These are phyloP conservation scores for Patella ulyssiponensis DNA, from an alignment of 2,888 invertebrate species.

Conservation along the genomic window DNA sequence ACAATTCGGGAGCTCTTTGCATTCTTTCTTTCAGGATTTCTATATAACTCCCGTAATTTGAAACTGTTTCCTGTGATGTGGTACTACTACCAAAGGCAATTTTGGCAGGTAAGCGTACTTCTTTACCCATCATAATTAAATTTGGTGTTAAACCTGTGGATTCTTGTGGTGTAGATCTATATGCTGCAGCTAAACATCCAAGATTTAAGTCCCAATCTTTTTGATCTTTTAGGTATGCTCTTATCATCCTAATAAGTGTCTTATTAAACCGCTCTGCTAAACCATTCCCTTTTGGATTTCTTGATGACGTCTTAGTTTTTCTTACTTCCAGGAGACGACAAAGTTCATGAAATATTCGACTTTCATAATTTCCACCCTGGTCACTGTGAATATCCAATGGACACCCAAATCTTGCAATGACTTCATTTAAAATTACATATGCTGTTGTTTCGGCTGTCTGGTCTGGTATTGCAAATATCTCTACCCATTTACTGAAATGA, in stretches of 20 bases:
- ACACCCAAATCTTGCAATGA: constrained; percentile 34
- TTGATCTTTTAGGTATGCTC: constrained; percentile 36
- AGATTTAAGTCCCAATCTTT: constrained; percentile 40
- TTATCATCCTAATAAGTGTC: constrained; percentile 32
- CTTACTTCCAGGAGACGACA: constrained; percentile 37
- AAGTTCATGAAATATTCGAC: constrained; percentile 34
- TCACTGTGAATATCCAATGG: constrained; percentile 35
- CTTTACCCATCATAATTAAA: constrained; percentile 37
- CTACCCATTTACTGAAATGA: constrained; percentile 40
- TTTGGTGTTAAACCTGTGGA: constrained; percentile 38
- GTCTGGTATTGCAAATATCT: constrained; percentile 35
- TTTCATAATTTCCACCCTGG: constrained; percentile 39
- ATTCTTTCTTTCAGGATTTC: constrained; percentile 19
- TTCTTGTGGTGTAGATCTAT: constrained; percentile 33
- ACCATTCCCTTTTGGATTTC: constrained; percentile 39
- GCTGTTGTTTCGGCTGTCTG: constrained; percentile 37
- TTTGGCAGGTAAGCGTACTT: constrained; percentile 38
- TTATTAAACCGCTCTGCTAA: constrained; percentile 34
- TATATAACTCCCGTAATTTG: constrained; percentile 26
- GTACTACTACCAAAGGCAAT: constrained; percentile 26
- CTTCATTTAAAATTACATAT: constrained; percentile 36
- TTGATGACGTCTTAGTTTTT: constrained; percentile 34
- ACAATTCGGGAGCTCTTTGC: constrained; percentile 24
- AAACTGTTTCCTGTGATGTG: neutral
- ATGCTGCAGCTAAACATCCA: constrained; percentile 37